Percentiles rank a stretch among this genome's conserved stretches.
phyloP scores from a whole-genome alignment of 2,888 invertebrate species.

The Micropterix aruncella region DNA sequence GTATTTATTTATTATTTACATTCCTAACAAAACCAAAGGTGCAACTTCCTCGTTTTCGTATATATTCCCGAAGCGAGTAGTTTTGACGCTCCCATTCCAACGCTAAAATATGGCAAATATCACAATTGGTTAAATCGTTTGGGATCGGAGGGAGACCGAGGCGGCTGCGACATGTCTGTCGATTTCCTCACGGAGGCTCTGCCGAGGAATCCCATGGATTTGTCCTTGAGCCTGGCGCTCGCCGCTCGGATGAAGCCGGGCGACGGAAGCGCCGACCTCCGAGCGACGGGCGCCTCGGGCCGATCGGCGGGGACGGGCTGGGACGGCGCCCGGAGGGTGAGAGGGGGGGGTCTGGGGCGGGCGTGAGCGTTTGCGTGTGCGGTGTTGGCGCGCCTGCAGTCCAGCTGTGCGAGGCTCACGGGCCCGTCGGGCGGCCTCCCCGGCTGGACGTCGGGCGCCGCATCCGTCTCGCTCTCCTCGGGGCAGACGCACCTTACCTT shows the following conservation, averaged over 20 bases:
- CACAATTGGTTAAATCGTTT: not conserved
- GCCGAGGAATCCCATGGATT: not conserved
- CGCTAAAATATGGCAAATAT: too few relatives aligned
- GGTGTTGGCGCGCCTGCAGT: not conserved
- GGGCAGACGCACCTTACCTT: constrained; percentile 51
- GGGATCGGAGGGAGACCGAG: not conserved
- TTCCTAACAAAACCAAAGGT: too few relatives aligned
- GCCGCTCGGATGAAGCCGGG: not conserved
- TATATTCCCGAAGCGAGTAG: too few relatives aligned
- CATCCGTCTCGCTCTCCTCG: constrained; percentile 18
- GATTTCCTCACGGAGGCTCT: not conserved
- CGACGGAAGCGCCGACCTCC: not conserved
- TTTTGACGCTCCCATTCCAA: too few relatives aligned
- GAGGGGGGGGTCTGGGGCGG: not conserved
- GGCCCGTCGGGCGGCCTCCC: not conserved
- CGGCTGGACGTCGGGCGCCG: constrained; percentile 11
- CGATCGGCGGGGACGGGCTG: not conserved
- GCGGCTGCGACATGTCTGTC: not conserved
- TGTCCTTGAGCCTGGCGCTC: not conserved
- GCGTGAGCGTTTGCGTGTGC: not conserved
- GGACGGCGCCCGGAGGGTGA: not conserved
- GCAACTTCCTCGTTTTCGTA: too few relatives aligned
- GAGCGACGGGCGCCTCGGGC: not conserved
- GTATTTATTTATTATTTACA: too few relatives aligned
- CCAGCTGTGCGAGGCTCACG: not conserved